Evolutionary conservation across 2,888 invertebrate species (phyloP).

Genomic region (Nomada ferruginata): DNA sequence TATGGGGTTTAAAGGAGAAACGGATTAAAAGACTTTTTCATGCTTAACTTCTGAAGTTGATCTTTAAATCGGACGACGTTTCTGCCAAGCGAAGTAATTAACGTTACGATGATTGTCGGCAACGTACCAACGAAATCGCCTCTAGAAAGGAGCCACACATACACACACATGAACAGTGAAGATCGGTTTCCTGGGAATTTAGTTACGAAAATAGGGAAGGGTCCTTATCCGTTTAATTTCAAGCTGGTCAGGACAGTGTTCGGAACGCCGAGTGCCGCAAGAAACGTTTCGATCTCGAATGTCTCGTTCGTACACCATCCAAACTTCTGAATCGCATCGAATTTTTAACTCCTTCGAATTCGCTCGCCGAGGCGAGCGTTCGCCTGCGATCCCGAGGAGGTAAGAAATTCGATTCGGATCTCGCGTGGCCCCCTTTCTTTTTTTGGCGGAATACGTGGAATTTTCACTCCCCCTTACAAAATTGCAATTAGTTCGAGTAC

Average conservation of each 20-base stretch:
- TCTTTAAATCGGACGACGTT: constrained; percentile 44
- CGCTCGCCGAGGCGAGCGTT: neutral
- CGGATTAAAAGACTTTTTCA: constrained; percentile 30
- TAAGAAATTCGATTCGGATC: constrained; percentile 23
- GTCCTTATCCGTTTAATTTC: constrained; percentile 61
- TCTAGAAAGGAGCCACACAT: constrained; percentile 13
- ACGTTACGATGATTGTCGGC: constrained; percentile 27
- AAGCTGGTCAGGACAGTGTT: constrained; percentile 27
- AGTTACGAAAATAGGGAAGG: constrained; percentile 53
- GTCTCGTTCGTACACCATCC: neutral
- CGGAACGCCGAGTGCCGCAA: constrained; percentile 22
- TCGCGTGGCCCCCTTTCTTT: neutral
- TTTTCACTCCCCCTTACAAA: constrained; percentile 56
- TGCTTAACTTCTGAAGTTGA: constrained; percentile 27
- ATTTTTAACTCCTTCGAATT: constrained; percentile 24
- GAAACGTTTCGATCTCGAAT: constrained; percentile 20
- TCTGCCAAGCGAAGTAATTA: constrained; percentile 43
- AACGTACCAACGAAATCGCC: constrained; percentile 5
- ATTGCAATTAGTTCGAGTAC: constrained; percentile 70
- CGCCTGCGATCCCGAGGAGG: neutral
- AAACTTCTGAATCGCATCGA: neutral
- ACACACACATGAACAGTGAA: neutral
- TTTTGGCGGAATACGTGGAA: constrained; percentile 36
- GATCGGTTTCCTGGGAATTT: constrained; percentile 63
- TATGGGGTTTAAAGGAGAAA: neutral